Evolutionary conservation across 1,140 invertebrate species (phyloP).

Genomic region (Drosophila repleta): DNA sequence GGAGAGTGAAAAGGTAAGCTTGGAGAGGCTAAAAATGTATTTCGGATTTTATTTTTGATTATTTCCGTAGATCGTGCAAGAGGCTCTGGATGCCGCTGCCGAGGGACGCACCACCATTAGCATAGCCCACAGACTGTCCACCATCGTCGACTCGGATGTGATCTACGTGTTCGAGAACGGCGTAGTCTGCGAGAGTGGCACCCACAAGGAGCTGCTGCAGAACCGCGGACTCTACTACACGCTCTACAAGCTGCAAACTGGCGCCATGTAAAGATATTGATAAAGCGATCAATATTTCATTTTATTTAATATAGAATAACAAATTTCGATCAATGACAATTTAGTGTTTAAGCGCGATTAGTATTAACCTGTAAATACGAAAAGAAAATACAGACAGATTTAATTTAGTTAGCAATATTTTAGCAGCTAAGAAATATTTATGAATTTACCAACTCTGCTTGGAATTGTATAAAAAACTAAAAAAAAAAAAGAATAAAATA

Average conservation of each 20-base stretch:
- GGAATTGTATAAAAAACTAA: not conserved
- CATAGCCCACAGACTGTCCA: constrained; percentile 91
- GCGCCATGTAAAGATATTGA: constrained; percentile 55
- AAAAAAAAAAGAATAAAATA: constrained; percentile 7
- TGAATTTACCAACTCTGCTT: not conserved
- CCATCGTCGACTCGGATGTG: constrained; percentile 87
- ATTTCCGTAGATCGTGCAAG: constrained; percentile 87
- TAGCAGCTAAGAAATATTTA: constrained; percentile 2
- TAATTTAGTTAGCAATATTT: constrained; percentile 4
- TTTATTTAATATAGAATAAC: constrained; percentile 25
- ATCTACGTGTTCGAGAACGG: constrained; percentile 89
- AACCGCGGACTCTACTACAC: constrained; percentile 88
- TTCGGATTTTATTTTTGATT: too few species aligned
- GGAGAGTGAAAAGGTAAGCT: constrained; percentile 88
- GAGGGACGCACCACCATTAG: constrained; percentile 90
- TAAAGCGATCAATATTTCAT: constrained; percentile 2
- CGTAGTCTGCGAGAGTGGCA: constrained; percentile 88
- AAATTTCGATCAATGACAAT: constrained; percentile 60
- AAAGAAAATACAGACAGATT: not conserved
- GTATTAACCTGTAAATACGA: constrained; percentile 47
- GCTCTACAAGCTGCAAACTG: constrained; percentile 87
- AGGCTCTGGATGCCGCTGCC: constrained; percentile 88
- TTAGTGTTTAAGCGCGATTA: constrained; percentile 11
- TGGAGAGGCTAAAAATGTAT: not conserved
- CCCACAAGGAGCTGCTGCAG: constrained; percentile 88